Conservation (phyloP, 1,140 invertebrate genomes). For the Euwallacea similis region DNA sequence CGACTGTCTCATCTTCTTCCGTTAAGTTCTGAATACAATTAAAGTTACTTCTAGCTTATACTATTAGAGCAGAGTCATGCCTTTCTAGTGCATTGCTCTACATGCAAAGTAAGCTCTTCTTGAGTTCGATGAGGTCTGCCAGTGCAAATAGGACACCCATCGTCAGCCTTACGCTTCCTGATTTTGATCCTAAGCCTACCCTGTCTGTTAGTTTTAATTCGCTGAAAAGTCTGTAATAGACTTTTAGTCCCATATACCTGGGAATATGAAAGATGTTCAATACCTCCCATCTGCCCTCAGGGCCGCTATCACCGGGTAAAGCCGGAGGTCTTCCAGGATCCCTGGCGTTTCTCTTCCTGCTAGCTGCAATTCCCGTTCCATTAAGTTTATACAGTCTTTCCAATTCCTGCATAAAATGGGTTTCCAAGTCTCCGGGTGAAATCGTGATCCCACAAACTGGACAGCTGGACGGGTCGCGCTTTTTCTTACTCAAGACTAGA, state of each 20-base stretch:
- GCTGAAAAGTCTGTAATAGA: slow-evolving; percentile 67
- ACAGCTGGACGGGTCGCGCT: slow-evolving; percentile 62
- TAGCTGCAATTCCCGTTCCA: slow-evolving; percentile 52
- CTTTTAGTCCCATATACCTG: neutral
- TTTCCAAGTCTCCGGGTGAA: slow-evolving; percentile 72
- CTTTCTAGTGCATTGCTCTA: slow-evolving; percentile 68
- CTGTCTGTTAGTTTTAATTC: slow-evolving; percentile 80
- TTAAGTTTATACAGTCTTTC: slow-evolving; percentile 72
- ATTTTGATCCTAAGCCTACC: slow-evolving; percentile 61
- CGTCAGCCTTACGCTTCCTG: slow-evolving; percentile 69
- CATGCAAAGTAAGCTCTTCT: slow-evolving; percentile 74
- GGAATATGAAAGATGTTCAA: neutral
- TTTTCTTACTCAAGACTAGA: slow-evolving; percentile 49
- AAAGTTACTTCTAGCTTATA: neutral
- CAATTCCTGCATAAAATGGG: slow-evolving; percentile 77
- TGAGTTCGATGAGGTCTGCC: slow-evolving; percentile 62
- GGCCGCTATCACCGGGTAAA: slow-evolving; percentile 58
- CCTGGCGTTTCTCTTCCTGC: slow-evolving; percentile 55
- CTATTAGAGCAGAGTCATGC: slow-evolving; percentile 34
- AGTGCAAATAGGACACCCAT: slow-evolving; percentile 80
- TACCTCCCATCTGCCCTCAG: slow-evolving; percentile 76
- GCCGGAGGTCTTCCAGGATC: slow-evolving; percentile 55
- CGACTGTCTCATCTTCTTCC: slow-evolving; percentile 60
- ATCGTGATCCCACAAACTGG: slow-evolving; percentile 80
- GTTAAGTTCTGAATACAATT: slow-evolving; percentile 38